Evolutionary conservation across 2,888 invertebrate species (phyloP).

Genomic region (Cetonia aurata): DNA sequence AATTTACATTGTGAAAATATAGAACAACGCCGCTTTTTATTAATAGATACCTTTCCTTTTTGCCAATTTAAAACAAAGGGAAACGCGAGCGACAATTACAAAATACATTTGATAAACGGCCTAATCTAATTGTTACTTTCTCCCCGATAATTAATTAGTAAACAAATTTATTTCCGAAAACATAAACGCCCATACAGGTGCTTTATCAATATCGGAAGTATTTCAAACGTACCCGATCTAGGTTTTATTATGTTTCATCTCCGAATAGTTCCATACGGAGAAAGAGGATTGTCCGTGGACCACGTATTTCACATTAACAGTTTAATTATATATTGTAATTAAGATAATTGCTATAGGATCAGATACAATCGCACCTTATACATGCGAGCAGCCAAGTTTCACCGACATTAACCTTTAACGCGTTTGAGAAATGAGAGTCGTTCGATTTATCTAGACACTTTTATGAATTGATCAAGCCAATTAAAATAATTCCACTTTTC

Average conservation of each 20-base stretch:
- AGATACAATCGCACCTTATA: conserved; percentile 32
- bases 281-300: conserved; percentile 33
- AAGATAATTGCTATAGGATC: conserved; percentile 25
- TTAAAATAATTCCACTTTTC: conserved; percentile 35
- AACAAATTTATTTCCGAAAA: conserved; percentile 34
- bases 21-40: neutral
- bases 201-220: conserved; percentile 33
- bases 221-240: conserved; percentile 1
- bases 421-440: conserved; percentile 6
- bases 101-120: conserved; percentile 29
- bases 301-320: conserved; percentile 33
- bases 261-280: neutral
- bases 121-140: conserved; percentile 37
- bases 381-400: conserved; percentile 32
- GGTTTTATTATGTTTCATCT: neutral
- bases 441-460: conserved; percentile 14
- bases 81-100: conserved; percentile 12
- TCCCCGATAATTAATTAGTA: conserved; percentile 31
- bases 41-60: conserved; percentile 19
- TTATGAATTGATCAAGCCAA: conserved; percentile 21
- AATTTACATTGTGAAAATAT: conserved; percentile 6
- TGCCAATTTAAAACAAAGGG: conserved; percentile 3
- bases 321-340: conserved; percentile 41
- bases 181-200: conserved; percentile 11
- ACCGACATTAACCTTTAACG: conserved; percentile 37